Conservation (phyloP, 2,888 invertebrate species). For the Phyto melanocephala region DNA sequence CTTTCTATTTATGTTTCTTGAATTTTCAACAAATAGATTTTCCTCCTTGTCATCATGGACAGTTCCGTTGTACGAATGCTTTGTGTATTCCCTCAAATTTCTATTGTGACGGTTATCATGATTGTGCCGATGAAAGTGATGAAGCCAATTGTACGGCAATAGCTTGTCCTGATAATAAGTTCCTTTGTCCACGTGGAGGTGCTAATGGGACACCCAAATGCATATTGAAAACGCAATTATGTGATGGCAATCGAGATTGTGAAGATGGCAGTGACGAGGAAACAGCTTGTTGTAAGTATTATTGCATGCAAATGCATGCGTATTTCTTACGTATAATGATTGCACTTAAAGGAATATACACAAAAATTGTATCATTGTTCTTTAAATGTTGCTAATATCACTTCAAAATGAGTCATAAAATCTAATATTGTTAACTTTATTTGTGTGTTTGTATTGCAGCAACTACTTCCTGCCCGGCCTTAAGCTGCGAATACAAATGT, state of each 20-base stretch:
- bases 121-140: constrained; percentile 94
- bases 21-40: constrained; percentile 83
- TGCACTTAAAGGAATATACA: constrained; percentile 2
- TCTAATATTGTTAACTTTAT: no score
- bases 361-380: no score
- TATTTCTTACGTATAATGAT: not conserved
- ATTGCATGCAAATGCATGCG: not conserved
- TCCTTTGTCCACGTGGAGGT: constrained; percentile 90
- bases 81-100: constrained; percentile 94
- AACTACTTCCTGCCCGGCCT: constrained; percentile 87
- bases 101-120: constrained; percentile 89
- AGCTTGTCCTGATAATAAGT: constrained; percentile 93
- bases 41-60: constrained; percentile 91
- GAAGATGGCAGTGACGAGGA: constrained; percentile 95
- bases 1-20: not conserved
- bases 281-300: constrained; percentile 90
- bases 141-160: constrained; percentile 92
- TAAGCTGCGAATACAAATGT: constrained; percentile 95
- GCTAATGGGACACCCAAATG: constrained; percentile 88
- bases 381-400: no score
- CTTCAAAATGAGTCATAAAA: no score
- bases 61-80: constrained; percentile 95
- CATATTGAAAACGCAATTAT: constrained; percentile 91
- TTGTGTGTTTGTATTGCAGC: constrained; percentile 81
- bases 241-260: constrained; percentile 94